Conservation (phyloP, 1,140 invertebrate genomes). For the Tenebrio molitor region DNA sequence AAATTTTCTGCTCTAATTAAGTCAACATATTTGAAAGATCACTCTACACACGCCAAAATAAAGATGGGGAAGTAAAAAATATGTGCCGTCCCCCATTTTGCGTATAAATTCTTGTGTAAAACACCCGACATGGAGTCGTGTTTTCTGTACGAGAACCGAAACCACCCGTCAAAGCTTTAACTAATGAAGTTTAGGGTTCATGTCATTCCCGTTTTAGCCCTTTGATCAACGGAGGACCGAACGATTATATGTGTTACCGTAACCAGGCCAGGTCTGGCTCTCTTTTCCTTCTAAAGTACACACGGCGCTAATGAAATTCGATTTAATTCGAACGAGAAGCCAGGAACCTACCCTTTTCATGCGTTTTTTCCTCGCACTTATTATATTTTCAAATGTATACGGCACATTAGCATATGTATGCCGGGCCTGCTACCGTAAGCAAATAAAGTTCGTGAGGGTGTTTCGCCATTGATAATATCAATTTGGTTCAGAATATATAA, state of each 20-base stretch:
- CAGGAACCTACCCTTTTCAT: too few relatives aligned
- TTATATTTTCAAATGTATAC: not conserved
- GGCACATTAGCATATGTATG: not conserved
- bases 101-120: too few relatives aligned
- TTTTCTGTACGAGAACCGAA: not conserved
- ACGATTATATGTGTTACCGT: constrained; percentile 6
- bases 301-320: not conserved
- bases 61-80: too few relatives aligned
- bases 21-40: too few relatives aligned
- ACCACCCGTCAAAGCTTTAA: constrained; percentile 18
- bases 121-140: too few relatives aligned
- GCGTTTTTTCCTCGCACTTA: too few relatives aligned
- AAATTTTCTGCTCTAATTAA: too few relatives aligned
- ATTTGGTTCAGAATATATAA: not conserved
- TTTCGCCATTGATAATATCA: not conserved
- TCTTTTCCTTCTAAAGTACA: too few relatives aligned
- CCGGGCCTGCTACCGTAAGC: not conserved
- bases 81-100: too few relatives aligned
- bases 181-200: constrained; percentile 40
- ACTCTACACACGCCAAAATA: too few relatives aligned
- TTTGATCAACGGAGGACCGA: constrained; percentile 22
- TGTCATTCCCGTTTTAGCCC: constrained; percentile 33
- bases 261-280: not conserved
- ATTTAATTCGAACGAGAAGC: constrained; percentile 6
- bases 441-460: not conserved